Conservation (phyloP, 2,797 vertebrate genomes). For the Anabas testudineus region DNA sequence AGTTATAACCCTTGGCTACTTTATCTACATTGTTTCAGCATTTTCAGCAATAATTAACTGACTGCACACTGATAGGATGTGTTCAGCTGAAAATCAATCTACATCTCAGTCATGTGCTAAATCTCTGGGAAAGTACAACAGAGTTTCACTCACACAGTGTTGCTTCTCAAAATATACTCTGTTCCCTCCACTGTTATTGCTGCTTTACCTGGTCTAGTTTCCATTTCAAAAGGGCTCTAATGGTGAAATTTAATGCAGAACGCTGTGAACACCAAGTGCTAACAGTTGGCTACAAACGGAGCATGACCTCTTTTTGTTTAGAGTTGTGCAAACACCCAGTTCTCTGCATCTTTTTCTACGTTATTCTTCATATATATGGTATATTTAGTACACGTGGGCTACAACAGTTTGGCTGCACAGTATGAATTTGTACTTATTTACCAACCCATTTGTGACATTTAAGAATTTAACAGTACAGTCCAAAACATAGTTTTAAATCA, state of each 20-base stretch:
- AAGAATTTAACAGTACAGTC: neutral
- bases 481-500: neutral
- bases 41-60: conserved; percentile 71
- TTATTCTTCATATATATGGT: neutral
- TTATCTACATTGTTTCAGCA: conserved; percentile 61
- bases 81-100: conserved; percentile 51
- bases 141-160: conserved; percentile 24
- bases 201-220: conserved; percentile 26
- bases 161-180: neutral
- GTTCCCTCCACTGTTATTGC: conserved; percentile 15
- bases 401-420: neutral
- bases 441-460: neutral
- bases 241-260: conserved; percentile 17
- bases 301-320: neutral
- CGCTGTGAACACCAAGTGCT: neutral
- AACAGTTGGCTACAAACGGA: neutral
- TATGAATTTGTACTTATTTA: neutral
- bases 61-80: conserved; percentile 22
- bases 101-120: conserved; percentile 5
- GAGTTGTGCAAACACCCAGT: neutral
- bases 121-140: conserved; percentile 27
- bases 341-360: neutral
- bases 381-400: neutral
- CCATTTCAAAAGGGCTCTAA: conserved; percentile 15
- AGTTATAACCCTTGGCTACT: conserved; percentile 49